Base-by-base conservation (phyloP, 1,140 invertebrate species). In the Drosophila pachea region DNA sequence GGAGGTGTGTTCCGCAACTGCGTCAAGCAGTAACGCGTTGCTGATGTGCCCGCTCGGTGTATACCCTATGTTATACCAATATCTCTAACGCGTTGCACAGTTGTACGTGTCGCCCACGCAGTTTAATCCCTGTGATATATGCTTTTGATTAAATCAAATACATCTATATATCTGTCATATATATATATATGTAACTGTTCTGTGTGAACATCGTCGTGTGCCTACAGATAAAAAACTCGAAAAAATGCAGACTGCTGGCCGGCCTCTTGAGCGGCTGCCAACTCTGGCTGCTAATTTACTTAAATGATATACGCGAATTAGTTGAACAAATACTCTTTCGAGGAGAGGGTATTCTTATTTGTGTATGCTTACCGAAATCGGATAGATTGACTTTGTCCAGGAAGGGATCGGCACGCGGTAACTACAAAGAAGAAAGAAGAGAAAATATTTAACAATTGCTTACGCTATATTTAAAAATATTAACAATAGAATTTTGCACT, bases 381-480 rank as follows among this genome's bases (percentile, higher is more conserved):
- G 94, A 94, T 52, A 95, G 91, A 81, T 93, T 95, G 74, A 96
- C 94, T 92, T 96, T 96, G 89, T 97, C 95, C 89, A 97, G 89
- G 90, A 97, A 97, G 22, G 95, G 95, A 91, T 97, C 95, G 14
- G 95, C 95, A 7, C 95, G 94, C 43, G 96, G 95, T 82, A 97
- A 91, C 96, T 97, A 92, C 45, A 47, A 95, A 95, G 40, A 11
- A 59, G 36, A 48, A 49, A 36, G 7, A 36, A 43, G 55, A 68
- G 59, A 67, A 63, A 47, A 43, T 16, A 8, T 6, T 45, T 45
- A 12, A 40, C 22, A 22, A 22, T 22, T 22, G 22, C 22, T 22
- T 22, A 22, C 22, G 22, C 22, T 22, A 12, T 40, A 40, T n/a
- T 40, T 40, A 1, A 40, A 40, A 5, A 12, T 0, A 40, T 12